Base-by-base conservation (phyloP, 2,113 vertebrate species). In the Poeciliopsis prolifica region DNA sequence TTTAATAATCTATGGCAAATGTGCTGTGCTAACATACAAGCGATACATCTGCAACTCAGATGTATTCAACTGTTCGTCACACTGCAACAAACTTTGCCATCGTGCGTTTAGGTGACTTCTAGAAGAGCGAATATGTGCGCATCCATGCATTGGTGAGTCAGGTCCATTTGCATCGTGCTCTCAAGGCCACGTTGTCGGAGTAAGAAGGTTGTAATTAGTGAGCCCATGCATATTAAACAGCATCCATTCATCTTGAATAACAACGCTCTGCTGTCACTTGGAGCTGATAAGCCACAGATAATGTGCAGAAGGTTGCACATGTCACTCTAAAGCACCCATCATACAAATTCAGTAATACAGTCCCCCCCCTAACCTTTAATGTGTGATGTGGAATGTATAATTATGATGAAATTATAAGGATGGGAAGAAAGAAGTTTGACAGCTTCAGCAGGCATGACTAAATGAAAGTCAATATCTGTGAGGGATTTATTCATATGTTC, bases 171-270 rank as follows among this genome's bases (percentile, higher is more conserved):
- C 65, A 83, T 87, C 79, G 26, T 37, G 74, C 78, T 91, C 90
- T 93, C 89, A 87, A 92, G 90, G 88, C 90, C 92, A 89, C 87
- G 88, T 92, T 86, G 88, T 94, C 90, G 90, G 84, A 92, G 86
- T 87, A 88, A 85, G 87, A 92, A 85, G 87, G 80, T 80, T 85
- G 87, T 93, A 93, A 94, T 94, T 94, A 94, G 86, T 72, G 80
- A 92, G 76, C 64, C 82, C 89, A 88, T 94, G 90, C 89, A 94
- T 94, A 93, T 92, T 93, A 92, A 94, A 91, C 83, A 91, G 85
- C 68, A 75, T 58, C 51, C 73, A 83, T 72, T 71, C 84, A 78
- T 89, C 86, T 89, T 73, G 78, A 84, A 90, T 88, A 89, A 79
- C 79, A 88, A 51, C 58, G 60, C 76, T 86, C 58, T 65, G 69